These are phyloP conservation scores for Cygnus olor DNA, from an alignment of 2,797 vertebrate species.

Conservation along the genomic window DNA sequence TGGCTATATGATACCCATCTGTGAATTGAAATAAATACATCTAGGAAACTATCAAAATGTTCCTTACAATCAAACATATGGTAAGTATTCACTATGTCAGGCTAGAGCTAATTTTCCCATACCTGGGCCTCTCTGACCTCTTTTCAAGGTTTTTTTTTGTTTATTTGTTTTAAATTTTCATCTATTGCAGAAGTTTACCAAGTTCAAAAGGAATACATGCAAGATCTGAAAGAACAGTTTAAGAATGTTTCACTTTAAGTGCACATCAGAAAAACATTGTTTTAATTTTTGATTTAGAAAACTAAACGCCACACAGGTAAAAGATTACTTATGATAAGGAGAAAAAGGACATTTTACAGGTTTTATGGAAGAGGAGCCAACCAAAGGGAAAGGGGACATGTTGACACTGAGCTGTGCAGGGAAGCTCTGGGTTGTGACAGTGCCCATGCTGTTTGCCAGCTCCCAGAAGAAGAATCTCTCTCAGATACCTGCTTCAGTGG, in stretches of 20 bases:
- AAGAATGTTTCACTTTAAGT: conserved; percentile 35
- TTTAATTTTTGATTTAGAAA: conserved; percentile 23
- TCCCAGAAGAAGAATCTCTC: rapidly evolving
- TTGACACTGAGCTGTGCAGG: neutral
- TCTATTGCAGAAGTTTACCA: conserved; percentile 38
- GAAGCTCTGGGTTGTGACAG: rapidly evolving
- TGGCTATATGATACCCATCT: conserved; percentile 68
- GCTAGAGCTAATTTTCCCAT: conserved; percentile 43
- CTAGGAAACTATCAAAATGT: conserved; percentile 71
- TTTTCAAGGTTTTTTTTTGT: neutral
- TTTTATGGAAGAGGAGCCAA: neutral
- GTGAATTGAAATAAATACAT: conserved; percentile 72
- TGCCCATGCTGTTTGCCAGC: neutral
- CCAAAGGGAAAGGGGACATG: neutral
- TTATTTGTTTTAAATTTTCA: conserved; percentile 7
- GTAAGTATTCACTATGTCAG: conserved; percentile 50
- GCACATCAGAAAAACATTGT: neutral
- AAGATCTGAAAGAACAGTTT: conserved; percentile 33
- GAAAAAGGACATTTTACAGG: neutral
- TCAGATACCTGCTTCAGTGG: neutral
- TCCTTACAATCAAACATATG: conserved; percentile 75
- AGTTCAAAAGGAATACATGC: neutral
- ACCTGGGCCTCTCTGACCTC: conserved; percentile 49
- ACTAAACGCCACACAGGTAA: conserved; percentile 12
- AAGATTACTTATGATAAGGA: neutral